Percentiles rank a stretch among this genome's conserved stretches.
These are phyloP conservation scores for Netelia melanura DNA, from an alignment of 2,888 invertebrate genomes.

Conservation along the genomic window DNA sequence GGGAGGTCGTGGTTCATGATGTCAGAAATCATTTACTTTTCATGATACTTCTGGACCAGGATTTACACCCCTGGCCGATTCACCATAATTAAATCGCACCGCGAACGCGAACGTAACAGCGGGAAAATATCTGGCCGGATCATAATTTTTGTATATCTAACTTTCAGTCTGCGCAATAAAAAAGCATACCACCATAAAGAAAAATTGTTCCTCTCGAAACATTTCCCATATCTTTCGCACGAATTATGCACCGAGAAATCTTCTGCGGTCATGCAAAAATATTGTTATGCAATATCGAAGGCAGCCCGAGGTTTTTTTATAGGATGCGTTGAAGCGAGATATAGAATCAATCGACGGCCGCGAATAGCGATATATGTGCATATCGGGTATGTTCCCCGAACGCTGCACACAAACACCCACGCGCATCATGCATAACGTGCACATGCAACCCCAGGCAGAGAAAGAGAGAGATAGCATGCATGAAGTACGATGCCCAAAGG, in stretches of 20 bases:
- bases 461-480: slow-evolving; percentile 30
- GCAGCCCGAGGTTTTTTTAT: neutral
- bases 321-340: neutral
- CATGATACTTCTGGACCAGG: no score
- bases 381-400: neutral
- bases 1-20: no score
- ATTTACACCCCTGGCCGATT: no score
- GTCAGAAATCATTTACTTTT: no score
- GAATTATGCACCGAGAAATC: neutral
- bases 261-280: neutral
- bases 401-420: neutral
- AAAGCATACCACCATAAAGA: slow-evolving; percentile 35
- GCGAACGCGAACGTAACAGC: no score
- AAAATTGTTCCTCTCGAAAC: slow-evolving; percentile 40
- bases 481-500: slow-evolving; percentile 16
- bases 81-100: no score
- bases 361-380: neutral
- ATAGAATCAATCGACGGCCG: slow-evolving; percentile 9
- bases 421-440: no score
- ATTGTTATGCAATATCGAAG: neutral
- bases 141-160: no score
- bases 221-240: neutral
- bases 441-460: neutral
- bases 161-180: no score
- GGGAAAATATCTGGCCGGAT: no score